Percentiles rank a stretch among this genome's conserved stretches.
Conservation (phyloP, 2,888 invertebrate genomes). For the Onchidella celtica region DNA sequence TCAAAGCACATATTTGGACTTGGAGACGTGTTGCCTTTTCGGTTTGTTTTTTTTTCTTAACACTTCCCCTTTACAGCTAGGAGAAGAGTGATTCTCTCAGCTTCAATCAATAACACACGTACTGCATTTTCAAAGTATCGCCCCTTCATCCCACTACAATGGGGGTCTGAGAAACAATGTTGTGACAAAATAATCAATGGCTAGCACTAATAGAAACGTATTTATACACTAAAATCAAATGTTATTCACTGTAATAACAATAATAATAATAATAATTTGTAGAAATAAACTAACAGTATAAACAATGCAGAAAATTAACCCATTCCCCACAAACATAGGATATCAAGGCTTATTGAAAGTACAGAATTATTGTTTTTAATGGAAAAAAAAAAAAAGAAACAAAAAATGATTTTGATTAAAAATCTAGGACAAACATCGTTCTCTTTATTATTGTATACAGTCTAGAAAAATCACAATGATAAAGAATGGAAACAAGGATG, state of each 20-base stretch:
- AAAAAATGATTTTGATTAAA: constrained; percentile 10
- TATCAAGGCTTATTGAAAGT: constrained; percentile 10
- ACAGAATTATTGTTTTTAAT: constrained; percentile 6
- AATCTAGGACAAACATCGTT: not conserved
- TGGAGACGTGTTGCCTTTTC: constrained; percentile 51
- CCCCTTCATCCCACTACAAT: not conserved
- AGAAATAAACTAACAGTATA: constrained; percentile 26
- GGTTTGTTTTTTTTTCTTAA: not conserved
- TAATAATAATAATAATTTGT: constrained; percentile 22
- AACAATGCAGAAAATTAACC: constrained; percentile 30
- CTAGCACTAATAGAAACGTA: constrained; percentile 19
- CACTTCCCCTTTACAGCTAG: not conserved
- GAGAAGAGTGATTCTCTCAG: too few relatives aligned
- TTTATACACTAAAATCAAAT: constrained; percentile 18
- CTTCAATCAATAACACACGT: too few relatives aligned
- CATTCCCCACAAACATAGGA: constrained; percentile 9
- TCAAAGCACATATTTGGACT: constrained; percentile 53
- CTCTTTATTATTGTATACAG: not conserved
- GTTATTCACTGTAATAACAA: constrained; percentile 1
- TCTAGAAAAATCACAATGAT: not conserved
- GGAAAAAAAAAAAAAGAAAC: too few relatives aligned
- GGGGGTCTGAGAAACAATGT: constrained; percentile 34
- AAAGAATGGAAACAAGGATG: not conserved
- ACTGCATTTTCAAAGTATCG: too few relatives aligned
- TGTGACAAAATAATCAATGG: constrained; percentile 17